Percentiles rank a stretch among this genome's conserved stretches.
These are phyloP conservation scores for Oxyteleia sp. DNA, from an alignment of 2,888 invertebrate species.

Conservation along the genomic window DNA sequence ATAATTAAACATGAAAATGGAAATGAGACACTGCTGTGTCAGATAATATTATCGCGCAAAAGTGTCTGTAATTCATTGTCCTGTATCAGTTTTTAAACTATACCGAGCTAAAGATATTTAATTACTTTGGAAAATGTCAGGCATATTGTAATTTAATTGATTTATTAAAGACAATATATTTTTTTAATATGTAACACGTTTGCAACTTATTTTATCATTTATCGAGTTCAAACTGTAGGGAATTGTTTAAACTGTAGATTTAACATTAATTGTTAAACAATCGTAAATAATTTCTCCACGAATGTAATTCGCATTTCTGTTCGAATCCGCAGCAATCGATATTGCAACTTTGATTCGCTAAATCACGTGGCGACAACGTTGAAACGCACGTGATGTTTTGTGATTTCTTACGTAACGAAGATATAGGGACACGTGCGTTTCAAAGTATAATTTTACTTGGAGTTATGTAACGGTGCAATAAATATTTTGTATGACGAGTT, in stretches of 20 bases:
- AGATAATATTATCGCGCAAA: slow-evolving; percentile 83
- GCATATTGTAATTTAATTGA: no score
- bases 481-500: slow-evolving; percentile 34
- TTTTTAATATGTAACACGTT: no score
- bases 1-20: slow-evolving; percentile 85
- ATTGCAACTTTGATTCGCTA: slow-evolving; percentile 23
- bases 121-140: no score
- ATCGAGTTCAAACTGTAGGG: no score
- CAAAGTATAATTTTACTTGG: slow-evolving; percentile 25
- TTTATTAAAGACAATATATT: no score
- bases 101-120: no score
- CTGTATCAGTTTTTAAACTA: slow-evolving; percentile 28
- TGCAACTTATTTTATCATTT: no score
- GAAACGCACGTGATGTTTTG: slow-evolving; percentile 50
- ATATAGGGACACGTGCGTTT: slow-evolving; percentile 35
- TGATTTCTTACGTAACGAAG: slow-evolving; percentile 52
- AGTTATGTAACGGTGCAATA: slow-evolving; percentile 40
- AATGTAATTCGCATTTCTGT: neutral
- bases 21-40: slow-evolving; percentile 80
- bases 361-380: slow-evolving; percentile 36
- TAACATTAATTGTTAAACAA: neutral
- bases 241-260: no score
- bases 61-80: slow-evolving; percentile 48
- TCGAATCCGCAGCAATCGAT: slow-evolving; percentile 25
- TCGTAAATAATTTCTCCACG: neutral